phyloP scores from a whole-genome alignment of 1,140 invertebrate genomes.

The Ladona fulva region DNA sequence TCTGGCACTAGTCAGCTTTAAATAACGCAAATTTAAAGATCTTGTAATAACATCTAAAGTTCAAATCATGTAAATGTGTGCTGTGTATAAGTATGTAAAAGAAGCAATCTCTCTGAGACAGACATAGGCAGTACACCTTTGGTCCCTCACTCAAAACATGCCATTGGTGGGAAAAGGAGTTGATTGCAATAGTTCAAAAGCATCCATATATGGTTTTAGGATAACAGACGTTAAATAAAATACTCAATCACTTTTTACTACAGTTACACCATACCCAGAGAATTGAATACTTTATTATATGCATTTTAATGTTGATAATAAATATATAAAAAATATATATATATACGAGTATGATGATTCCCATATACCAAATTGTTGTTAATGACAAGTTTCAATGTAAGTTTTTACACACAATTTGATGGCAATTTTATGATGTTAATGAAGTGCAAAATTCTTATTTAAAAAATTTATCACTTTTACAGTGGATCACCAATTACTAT shows the following conservation, averaged over 20 bases:
- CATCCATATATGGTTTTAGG: too few species aligned
- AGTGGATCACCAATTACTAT: too few species aligned
- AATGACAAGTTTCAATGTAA: constrained; percentile 7
- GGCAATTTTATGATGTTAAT: constrained; percentile 2
- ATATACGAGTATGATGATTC: background rate
- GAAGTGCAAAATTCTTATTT: constrained; percentile 4
- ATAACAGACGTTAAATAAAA: background rate
- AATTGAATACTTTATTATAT: constrained; percentile 4
- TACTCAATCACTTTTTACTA: background rate
- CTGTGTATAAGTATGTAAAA: too few species aligned
- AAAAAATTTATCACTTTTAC: background rate
- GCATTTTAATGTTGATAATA: background rate
- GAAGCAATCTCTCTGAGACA: too few species aligned
- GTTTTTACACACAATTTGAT: constrained; percentile 7
- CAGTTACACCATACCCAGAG: background rate
- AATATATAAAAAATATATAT: background rate
- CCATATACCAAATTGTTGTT: background rate
- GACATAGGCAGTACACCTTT: too few species aligned
- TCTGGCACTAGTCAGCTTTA: too few species aligned
- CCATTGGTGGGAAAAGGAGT: too few species aligned
- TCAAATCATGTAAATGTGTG: too few species aligned
- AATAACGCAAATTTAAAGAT: too few species aligned
- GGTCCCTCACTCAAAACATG: too few species aligned
- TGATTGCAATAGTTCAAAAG: too few species aligned
- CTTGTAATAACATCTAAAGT: too few species aligned